Conservation (phyloP, 2,113 vertebrate genomes). For the Acanthochromis polyacanthus region DNA sequence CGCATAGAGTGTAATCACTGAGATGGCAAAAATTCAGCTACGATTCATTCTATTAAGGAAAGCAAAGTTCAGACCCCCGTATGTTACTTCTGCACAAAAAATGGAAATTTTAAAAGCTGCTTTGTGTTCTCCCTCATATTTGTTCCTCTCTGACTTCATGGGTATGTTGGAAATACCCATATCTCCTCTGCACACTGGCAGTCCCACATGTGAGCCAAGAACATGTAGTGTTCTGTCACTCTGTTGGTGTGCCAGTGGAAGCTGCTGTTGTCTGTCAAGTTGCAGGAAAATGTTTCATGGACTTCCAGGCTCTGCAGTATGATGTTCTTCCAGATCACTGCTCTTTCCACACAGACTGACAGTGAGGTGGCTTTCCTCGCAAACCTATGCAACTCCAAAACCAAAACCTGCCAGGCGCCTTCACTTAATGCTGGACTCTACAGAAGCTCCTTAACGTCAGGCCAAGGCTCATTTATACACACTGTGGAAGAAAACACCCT, state of each 20-base stretch:
- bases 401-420: not conserved
- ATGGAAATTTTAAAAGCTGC: not conserved
- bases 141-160: constrained; percentile 11
- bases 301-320: constrained; percentile 43
- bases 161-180: constrained; percentile 17
- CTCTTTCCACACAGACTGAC: constrained; percentile 15
- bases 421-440: not conserved
- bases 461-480: not conserved
- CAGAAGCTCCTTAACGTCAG: constrained; percentile 17
- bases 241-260: constrained; percentile 52
- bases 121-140: not conserved
- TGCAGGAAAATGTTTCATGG: constrained; percentile 52
- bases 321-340: constrained; percentile 30
- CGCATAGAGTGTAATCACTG: not conserved
- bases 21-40: not conserved
- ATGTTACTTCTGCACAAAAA: not conserved
- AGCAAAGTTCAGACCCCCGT: not conserved
- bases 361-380: not conserved
- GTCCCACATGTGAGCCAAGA: constrained; percentile 13
- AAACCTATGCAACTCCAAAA: not conserved
- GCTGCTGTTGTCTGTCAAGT: constrained; percentile 20
- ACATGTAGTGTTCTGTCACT: constrained; percentile 8
- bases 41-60: not conserved
- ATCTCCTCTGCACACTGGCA: constrained; percentile 36
- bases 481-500: no score